Percentiles rank a stretch among this genome's conserved stretches.
phyloP scores from a whole-genome alignment of 2,888 invertebrate species.

The Noctua janthe region DNA sequence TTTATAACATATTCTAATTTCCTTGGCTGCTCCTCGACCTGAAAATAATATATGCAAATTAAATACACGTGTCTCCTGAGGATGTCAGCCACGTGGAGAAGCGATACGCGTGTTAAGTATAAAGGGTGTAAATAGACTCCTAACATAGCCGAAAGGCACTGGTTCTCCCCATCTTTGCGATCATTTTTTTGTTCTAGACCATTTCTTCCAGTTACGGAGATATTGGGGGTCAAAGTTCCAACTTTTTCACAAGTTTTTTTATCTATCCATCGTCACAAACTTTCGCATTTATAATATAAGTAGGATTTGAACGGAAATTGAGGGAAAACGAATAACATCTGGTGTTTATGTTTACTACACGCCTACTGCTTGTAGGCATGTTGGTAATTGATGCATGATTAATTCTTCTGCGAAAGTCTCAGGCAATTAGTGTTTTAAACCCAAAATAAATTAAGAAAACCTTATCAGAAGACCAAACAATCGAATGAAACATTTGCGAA shows the following conservation, averaged over 20 bases:
- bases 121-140: too few relatives aligned
- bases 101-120: background rate
- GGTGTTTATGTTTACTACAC: background rate
- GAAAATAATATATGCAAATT: conserved; percentile 38
- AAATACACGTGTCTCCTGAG: background rate
- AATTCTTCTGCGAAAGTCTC: background rate
- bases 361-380: background rate
- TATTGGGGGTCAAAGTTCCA: too few relatives aligned
- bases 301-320: background rate
- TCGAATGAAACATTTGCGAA: background rate
- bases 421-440: background rate
- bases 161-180: too few relatives aligned
- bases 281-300: too few relatives aligned
- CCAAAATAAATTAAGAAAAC: background rate
- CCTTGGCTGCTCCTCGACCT: conserved; percentile 99
- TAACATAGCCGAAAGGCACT: too few relatives aligned
- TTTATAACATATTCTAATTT: conserved; percentile 99
- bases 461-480: background rate
- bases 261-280: too few relatives aligned
- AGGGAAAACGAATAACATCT: background rate
- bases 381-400: too few relatives aligned
- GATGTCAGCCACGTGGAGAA: background rate
- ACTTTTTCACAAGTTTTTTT: too few relatives aligned
- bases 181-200: too few relatives aligned
- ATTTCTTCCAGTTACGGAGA: too few relatives aligned